A percentile compares a stretch with the other conserved stretches of the same genome.
Conservation (phyloP, 2,888 invertebrate species). For the Eupithecia centaureata region DNA sequence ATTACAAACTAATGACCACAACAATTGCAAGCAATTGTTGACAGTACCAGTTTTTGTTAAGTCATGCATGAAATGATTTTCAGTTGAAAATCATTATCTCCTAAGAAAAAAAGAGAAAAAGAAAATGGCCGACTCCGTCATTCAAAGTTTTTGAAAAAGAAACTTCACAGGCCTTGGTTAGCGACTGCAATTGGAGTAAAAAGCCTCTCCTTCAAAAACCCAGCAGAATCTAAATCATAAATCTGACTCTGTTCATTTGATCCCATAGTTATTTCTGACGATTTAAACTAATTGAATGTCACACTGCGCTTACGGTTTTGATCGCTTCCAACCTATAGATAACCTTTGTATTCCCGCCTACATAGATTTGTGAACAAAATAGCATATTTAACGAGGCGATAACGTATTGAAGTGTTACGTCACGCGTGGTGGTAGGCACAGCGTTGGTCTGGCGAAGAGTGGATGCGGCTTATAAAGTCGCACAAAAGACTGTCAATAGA, state of each 20-base stretch:
- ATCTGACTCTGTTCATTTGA: background rate
- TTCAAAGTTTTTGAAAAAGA: background rate
- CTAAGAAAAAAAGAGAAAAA: background rate
- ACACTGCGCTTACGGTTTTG: constrained; percentile 3
- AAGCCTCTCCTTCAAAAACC: background rate
- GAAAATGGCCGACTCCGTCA: background rate
- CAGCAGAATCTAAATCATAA: background rate
- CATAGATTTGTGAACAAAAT: constrained; percentile 10
- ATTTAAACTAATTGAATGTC: constrained; percentile 8
- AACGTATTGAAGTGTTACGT: constrained; percentile 13
- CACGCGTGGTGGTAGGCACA: constrained; percentile 44
- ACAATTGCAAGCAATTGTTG: background rate
- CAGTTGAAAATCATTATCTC: background rate
- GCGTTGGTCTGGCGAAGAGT: constrained; percentile 59
- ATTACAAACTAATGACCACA: background rate
- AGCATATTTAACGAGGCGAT: constrained; percentile 26
- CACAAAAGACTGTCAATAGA: constrained; percentile 80
- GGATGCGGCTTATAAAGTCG: constrained; percentile 59
- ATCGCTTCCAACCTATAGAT: constrained; percentile 7
- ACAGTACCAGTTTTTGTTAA: background rate
- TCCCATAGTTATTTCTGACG: background rate
- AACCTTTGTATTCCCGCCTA: constrained; percentile 12
- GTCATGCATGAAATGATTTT: background rate
- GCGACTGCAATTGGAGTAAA: background rate
- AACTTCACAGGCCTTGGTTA: background rate